Percentiles rank a stretch among this genome's conserved stretches.
These are phyloP conservation scores for Microcebus ravelobensis DNA, from an alignment of 2,113 vertebrate species.

Conservation along the genomic window DNA sequence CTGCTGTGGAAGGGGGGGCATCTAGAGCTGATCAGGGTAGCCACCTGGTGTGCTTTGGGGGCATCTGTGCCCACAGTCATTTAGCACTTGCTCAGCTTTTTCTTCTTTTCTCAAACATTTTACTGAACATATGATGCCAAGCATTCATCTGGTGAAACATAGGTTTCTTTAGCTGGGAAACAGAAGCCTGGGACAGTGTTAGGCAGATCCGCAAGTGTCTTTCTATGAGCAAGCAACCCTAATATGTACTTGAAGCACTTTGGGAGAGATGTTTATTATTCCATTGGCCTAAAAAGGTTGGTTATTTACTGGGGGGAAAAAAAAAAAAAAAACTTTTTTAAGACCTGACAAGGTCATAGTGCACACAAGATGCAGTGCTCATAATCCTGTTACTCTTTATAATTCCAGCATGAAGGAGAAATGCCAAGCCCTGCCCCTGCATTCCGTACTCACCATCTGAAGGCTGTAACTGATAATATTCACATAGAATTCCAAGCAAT, in stretches of 20 bases:
- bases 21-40: neutral
- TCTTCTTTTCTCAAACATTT: neutral
- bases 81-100: neutral
- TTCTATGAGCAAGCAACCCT: neutral
- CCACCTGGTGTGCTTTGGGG: neutral
- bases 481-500: neutral
- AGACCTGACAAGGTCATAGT: neutral
- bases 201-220: neutral
- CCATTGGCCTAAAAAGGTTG: neutral
- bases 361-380: neutral
- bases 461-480: neutral
- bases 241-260: neutral
- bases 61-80: neutral
- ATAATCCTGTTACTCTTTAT: neutral
- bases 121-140: neutral
- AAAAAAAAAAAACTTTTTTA: neutral
- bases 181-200: neutral
- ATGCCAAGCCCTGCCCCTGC: neutral
- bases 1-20: neutral
- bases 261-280: neutral
- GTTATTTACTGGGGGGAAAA: neutral
- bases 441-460: neutral
- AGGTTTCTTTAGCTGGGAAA: neutral
- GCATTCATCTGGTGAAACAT: constrained; percentile 3
- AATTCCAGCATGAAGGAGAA: neutral